Evolutionary conservation across 23 tunicate genomes (phyloP).

Genomic region (Aplidium turbinatum): DNA sequence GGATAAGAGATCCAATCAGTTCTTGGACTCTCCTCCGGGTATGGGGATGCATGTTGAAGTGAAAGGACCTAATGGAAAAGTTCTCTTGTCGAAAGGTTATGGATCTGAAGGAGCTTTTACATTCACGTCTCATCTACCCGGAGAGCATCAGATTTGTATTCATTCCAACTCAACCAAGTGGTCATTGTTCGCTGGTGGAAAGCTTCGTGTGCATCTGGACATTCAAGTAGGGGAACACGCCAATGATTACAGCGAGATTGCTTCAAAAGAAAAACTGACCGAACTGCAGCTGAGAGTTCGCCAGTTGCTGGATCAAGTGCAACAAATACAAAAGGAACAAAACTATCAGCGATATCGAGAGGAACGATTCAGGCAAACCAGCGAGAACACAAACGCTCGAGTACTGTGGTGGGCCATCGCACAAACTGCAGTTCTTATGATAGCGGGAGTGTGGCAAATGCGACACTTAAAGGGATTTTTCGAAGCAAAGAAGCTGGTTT

Average conservation of each 20-base stretch:
- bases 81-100: slow-evolving; percentile 42
- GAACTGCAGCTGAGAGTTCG: slow-evolving; percentile 53
- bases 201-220: slow-evolving; percentile 29
- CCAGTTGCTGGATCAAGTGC: slow-evolving; percentile 56
- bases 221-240: slow-evolving; percentile 58
- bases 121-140: slow-evolving; percentile 35
- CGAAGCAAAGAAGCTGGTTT: slow-evolving; percentile 97
- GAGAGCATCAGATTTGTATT: slow-evolving; percentile 64
- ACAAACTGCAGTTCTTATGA: slow-evolving; percentile 69
- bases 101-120: slow-evolving; percentile 48
- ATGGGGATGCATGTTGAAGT: slow-evolving; percentile 78
- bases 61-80: slow-evolving; percentile 36
- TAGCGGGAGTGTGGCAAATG: slow-evolving; percentile 98
- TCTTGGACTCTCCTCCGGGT: slow-evolving; percentile 38
- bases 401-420: slow-evolving; percentile 62
- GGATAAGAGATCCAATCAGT: slow-evolving; percentile 45
- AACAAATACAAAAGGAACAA: slow-evolving; percentile 69
- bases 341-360: slow-evolving; percentile 61
- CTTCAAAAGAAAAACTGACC: slow-evolving; percentile 53
- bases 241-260: slow-evolving; percentile 51
- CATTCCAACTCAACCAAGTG: slow-evolving; percentile 73
- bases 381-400: slow-evolving; percentile 37
- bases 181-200: slow-evolving; percentile 61
- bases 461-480: slow-evolving; percentile 94
- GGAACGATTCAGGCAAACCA: slow-evolving; percentile 39